A percentile compares a stretch with the other conserved stretches of the same genome.
phyloP scores from a whole-genome alignment of 1,140 invertebrate species.

The Drosophila bocqueti region DNA sequence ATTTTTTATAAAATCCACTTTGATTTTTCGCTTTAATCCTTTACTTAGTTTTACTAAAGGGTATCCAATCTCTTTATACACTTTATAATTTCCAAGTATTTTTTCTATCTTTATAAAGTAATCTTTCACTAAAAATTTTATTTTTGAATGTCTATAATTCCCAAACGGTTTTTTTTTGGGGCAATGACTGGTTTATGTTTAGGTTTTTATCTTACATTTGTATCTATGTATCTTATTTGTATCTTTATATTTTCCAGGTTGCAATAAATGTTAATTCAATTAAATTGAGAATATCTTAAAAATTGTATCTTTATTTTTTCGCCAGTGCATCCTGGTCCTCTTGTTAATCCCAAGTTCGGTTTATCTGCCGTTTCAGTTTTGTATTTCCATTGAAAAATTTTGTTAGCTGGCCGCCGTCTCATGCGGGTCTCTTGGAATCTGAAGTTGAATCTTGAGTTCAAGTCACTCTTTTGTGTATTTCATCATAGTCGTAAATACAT shows the following conservation, averaged over 20 bases:
- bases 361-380: slow-evolving; percentile 64
- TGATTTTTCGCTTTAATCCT: too few species aligned
- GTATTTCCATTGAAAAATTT: slow-evolving; percentile 68
- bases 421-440: slow-evolving; percentile 68
- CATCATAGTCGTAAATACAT: slow-evolving; percentile 66
- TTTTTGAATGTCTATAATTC: not conserved
- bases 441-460: slow-evolving; percentile 55
- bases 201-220: not conserved
- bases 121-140: not conserved
- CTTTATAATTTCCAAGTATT: not conserved
- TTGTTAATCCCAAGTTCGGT: slow-evolving; percentile 25
- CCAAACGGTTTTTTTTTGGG: not conserved
- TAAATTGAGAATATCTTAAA: too few species aligned
- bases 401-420: slow-evolving; percentile 43
- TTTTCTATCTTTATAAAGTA: not conserved
- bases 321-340: slow-evolving; percentile 10
- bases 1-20: too few species aligned
- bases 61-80: too few species aligned
- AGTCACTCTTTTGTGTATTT: slow-evolving; percentile 56
- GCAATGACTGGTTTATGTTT: not conserved
- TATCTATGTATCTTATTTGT: not conserved
- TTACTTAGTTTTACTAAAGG: too few species aligned
- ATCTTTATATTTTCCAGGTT: too few species aligned
- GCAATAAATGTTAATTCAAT: too few species aligned
- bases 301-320: slow-evolving; percentile 2